Evolutionary conservation across 1,140 invertebrate species (phyloP).

Genomic region (Aphelenchoides fujianensis): DNA sequence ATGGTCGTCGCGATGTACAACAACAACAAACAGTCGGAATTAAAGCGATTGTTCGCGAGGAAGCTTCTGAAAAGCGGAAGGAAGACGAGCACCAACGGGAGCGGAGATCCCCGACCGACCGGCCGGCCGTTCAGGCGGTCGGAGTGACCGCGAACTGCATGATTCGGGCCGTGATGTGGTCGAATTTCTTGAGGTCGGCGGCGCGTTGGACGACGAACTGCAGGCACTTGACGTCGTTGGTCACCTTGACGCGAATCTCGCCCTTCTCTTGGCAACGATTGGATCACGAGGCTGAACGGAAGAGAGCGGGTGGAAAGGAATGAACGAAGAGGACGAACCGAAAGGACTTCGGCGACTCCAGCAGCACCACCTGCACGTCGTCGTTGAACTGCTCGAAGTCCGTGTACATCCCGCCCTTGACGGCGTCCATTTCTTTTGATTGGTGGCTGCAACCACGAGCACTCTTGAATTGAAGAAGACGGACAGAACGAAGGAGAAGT

Average conservation of each 20-base stretch:
- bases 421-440: conserved; percentile 7
- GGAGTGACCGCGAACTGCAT: conserved; percentile 10
- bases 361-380: neutral
- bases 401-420: conserved; percentile 3
- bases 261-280: conserved; percentile 7
- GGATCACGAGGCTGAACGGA: conserved; percentile 5
- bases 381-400: conserved; percentile 12
- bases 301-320: neutral
- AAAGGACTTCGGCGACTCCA: neutral
- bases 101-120: too few relatives aligned
- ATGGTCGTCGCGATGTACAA: too few relatives aligned
- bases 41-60: too few relatives aligned
- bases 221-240: conserved; percentile 9
- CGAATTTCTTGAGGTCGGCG: conserved; percentile 11
- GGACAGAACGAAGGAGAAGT: neutral
- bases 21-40: too few relatives aligned
- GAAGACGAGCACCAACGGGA: too few relatives aligned
- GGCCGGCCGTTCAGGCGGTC: too few relatives aligned
- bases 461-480: neutral
- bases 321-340: neutral
- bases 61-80: too few relatives aligned
- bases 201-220: neutral
- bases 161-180: conserved; percentile 13
- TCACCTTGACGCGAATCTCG: conserved; percentile 9
- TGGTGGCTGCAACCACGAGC: neutral